Evolutionary conservation across 2,113 vertebrate species (phyloP), one percentile per base, ranked within the genome.

Genomic region (Sciurus niger): DNA sequence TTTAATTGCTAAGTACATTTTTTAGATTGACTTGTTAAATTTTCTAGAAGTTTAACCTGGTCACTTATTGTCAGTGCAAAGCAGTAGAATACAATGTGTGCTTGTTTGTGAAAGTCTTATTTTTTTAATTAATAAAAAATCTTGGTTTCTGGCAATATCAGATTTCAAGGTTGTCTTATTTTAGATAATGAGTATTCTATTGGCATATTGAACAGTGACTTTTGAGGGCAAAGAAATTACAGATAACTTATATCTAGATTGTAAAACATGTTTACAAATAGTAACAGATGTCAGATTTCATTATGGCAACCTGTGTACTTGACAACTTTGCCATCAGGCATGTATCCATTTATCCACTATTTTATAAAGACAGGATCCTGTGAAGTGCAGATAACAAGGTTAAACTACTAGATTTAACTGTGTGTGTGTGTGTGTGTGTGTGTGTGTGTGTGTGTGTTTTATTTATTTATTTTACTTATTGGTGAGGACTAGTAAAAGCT

Each of bases 21-120:
- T 96, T 98, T 90, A 94, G 40, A 58, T 97, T 32, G 25, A 89
- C 4, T 93, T 92, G 67, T 92, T 97, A 92, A 79, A 28, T 90
- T 90, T 96, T 79, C 40, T 43, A 88, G 63, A 37, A 84, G 90
- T 76, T 30, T 96, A 82, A 92, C 76, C 87, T 96, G 79, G 40
- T 96, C 89, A 43, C 53, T 82, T 95, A 78, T 11, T 87, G 48
- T 93, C 74, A 96, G 16, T n/a, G 68, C 16, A 43, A 82, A 73
- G 46, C 83, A 95, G 32, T 80, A 88, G 65, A 89, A 18, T 94
- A 37, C 77, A 95, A 87, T 94, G 86, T 87, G 46, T 96, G 87
- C 87, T 97, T 96, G 72, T 96, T 93, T 84, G 37, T 28, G 20
- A 91, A 91, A 76, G 92, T 65, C n/a, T 89, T 80, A 51, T 93